Evolutionary conservation across 2,888 invertebrate genomes (phyloP).

Genomic region (Pristionchus entomophagus): DNA sequence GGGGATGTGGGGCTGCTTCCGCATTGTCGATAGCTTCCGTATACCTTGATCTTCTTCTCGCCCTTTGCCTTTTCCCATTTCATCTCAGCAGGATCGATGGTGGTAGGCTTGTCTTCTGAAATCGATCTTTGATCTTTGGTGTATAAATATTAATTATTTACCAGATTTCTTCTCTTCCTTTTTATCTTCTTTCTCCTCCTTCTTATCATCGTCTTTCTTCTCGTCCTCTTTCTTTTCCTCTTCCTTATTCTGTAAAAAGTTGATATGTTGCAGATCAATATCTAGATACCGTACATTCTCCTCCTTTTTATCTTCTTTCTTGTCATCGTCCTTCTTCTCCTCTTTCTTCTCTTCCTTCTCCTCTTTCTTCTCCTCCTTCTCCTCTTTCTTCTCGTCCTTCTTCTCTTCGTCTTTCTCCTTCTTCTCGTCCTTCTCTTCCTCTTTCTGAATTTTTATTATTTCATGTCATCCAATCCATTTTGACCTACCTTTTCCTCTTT

Average conservation of each 20-base stretch:
- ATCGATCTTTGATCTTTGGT: background rate
- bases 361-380: background rate
- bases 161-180: slow-evolving; percentile 11
- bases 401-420: background rate
- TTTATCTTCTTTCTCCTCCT: slow-evolving; percentile 19
- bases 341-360: background rate
- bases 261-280: no score
- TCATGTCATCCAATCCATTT: background rate
- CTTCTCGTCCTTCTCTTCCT: background rate
- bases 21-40: background rate
- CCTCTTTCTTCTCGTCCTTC: background rate
- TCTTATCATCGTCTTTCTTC: background rate
- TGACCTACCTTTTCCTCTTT: background rate
- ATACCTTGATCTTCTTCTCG: slow-evolving; percentile 38
- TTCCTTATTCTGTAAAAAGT: slow-evolving; percentile 1
- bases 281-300: no score
- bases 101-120: background rate
- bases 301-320: background rate
- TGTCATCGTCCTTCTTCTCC: background rate
- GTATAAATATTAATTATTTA: background rate
- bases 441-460: background rate
- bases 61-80: slow-evolving; percentile 38
- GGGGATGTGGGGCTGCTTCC: no score
- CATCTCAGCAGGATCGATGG: slow-evolving; percentile 23
- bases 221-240: background rate